phyloP scores from a whole-genome alignment of 2,797 vertebrate species.

The Melanotaenia parkinsoni region DNA sequence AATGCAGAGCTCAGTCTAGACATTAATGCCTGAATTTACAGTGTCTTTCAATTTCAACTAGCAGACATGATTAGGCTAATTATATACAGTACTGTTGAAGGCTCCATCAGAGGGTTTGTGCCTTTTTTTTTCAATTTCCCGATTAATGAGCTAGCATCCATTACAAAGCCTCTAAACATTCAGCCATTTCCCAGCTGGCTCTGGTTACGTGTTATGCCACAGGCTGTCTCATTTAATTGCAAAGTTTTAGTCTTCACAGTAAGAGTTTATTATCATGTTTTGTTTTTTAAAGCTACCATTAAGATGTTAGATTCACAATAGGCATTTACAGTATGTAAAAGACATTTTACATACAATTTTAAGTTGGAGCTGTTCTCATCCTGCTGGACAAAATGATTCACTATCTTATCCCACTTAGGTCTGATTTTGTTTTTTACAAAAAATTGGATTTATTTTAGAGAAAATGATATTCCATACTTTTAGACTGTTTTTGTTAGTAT shows the following conservation, averaged over 20 bases:
- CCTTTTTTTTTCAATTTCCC: slow-evolving; percentile 7
- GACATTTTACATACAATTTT: too few relatives aligned
- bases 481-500: too few relatives aligned
- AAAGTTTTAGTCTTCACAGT: neutral
- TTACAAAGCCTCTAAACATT: slow-evolving; percentile 9
- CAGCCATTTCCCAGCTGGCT: slow-evolving; percentile 1
- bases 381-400: too few relatives aligned
- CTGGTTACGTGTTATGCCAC: neutral
- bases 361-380: too few relatives aligned
- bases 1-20: slow-evolving; percentile 34
- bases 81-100: slow-evolving; percentile 33
- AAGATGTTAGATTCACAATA: neutral
- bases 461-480: too few relatives aligned
- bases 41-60: slow-evolving; percentile 41
- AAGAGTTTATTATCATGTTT: neutral
- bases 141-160: slow-evolving; percentile 15
- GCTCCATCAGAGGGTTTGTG: neutral
- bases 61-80: slow-evolving; percentile 59
- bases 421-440: too few relatives aligned
- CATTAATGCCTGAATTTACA: slow-evolving; percentile 45
- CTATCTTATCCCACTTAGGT: too few relatives aligned
- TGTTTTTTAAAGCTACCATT: neutral
- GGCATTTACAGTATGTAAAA: too few relatives aligned
- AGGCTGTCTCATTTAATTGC: neutral
- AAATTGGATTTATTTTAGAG: too few relatives aligned